Evolutionary conservation across 2,888 invertebrate genomes (phyloP).

Genomic region (Aromia moschata): DNA sequence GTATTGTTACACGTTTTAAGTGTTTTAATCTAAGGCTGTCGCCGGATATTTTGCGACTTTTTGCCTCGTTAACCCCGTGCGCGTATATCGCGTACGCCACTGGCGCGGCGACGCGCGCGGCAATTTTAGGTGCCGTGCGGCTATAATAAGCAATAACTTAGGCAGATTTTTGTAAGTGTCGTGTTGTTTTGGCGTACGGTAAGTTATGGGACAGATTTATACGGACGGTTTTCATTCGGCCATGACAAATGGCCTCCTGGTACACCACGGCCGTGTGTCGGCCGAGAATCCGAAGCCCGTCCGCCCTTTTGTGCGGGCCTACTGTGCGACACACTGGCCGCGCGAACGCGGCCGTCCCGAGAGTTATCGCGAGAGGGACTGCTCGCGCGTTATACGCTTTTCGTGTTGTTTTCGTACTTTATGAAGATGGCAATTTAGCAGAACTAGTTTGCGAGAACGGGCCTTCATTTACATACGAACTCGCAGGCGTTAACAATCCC

Average conservation of each 20-base stretch:
- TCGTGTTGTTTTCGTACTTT: constrained; percentile 28
- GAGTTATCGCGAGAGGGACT: too few relatives aligned
- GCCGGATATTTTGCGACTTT: too few relatives aligned
- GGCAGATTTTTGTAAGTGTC: constrained; percentile 59
- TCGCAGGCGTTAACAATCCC: constrained; percentile 22
- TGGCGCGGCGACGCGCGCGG: constrained; percentile 1
- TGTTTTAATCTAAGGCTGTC: too few relatives aligned
- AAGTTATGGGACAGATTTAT: constrained; percentile 62
- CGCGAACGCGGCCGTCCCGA: too few relatives aligned
- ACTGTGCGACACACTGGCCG: constrained; percentile 49
- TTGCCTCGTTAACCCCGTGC: too few relatives aligned
- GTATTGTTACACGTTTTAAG: too few relatives aligned
- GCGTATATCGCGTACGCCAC: constrained; percentile 8
- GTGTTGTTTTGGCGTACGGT: constrained; percentile 61
- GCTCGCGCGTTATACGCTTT: constrained; percentile 29
- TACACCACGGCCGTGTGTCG: constrained; percentile 41
- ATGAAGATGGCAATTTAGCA: constrained; percentile 33
- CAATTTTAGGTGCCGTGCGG: constrained; percentile 47
- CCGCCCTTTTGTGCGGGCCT: constrained; percentile 47
- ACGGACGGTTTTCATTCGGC: constrained; percentile 55
- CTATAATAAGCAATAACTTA: constrained; percentile 61
- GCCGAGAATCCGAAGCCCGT: constrained; percentile 34
- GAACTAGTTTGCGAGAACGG: constrained; percentile 28
- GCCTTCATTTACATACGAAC: constrained; percentile 29
- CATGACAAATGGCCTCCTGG: constrained; percentile 56